Evolutionary conservation across 2,888 invertebrate species (phyloP), one percentile per base, ranked within the genome.

Genomic region (Chloroclysta siterata): DNA sequence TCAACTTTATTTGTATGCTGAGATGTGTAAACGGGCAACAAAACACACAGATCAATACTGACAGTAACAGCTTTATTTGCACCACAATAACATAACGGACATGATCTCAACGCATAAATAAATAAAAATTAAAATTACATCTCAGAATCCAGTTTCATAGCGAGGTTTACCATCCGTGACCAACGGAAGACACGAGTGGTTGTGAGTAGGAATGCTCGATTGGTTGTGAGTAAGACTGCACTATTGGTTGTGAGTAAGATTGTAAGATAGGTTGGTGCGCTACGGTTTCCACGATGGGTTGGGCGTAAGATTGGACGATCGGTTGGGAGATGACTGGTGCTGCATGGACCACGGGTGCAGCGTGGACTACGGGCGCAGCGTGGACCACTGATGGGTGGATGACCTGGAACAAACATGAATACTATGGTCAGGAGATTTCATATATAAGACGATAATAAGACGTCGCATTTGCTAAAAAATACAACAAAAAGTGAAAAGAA

Each of bases 71-170:
- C 77, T 89, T 86, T 78, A 81, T 87, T 85, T 82, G 84, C 75
- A 83, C 82, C 78, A 80, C 80, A 80, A 75, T 73, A 81, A 82
- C 78, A 79, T 68, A 69, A 80, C 84, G 84, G 86, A 88, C 85
- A 79, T 81, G 87, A 90, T 85, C 87, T 89, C 80, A 87, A 89
- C 88, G 84, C 84, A 81, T 81, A 80, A 71, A 81, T 72, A 76
- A 63, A 66, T 47, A 72, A 68, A 72, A 68, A 75, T 69, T 73
- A 51, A 33, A 15, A 47, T 15, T 11, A 52, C 58, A 52, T 1
- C 78, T 76, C 80, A 83, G 78, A 80, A 56, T 15, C 57, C 22
- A 51, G 55, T 50, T 44, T 53, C 52, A 39, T 39, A 39, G 33
- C 33, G 4, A 8, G 17, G 7, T 53, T n/a, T 84, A 92, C 91